A percentile compares a stretch with the other conserved stretches of the same genome.
Evolutionary conservation across 2,888 invertebrate genomes (phyloP).

Genomic region (Sminthurides aquaticus): DNA sequence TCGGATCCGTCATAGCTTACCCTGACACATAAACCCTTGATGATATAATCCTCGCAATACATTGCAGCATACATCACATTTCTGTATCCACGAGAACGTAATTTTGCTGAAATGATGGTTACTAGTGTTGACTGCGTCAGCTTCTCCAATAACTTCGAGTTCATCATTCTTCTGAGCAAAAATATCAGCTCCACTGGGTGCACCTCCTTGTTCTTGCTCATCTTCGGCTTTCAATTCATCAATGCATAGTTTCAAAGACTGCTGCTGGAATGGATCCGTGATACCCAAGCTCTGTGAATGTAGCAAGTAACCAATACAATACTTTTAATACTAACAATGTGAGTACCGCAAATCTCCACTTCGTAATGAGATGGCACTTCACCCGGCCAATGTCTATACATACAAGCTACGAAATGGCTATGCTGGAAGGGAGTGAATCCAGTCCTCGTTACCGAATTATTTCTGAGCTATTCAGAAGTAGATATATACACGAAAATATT

Average conservation of each 20-base stretch:
- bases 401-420: no score
- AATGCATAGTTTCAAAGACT: constrained; percentile 60
- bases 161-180: neutral
- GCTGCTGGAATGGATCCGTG: constrained; percentile 65
- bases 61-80: constrained; percentile 66
- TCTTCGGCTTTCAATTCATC: constrained; percentile 52
- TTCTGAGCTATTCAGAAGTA: no score
- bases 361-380: no score
- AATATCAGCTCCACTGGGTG: neutral
- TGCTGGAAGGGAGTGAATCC: no score
- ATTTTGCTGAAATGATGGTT: constrained; percentile 55
- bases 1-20: no score
- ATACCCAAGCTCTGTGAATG: constrained; percentile 62
- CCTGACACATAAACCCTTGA: constrained; percentile 64
- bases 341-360: no score
- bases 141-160: neutral
- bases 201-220: neutral
- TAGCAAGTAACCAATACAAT: neutral
- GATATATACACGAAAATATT: no score
- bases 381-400: no score
- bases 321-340: neutral
- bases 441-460: no score
- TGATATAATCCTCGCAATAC: constrained; percentile 62
- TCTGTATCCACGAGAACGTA: constrained; percentile 60
- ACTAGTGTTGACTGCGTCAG: constrained; percentile 36